phyloP scores from a whole-genome alignment of 2,113 vertebrate genomes.

The Gulo gulo region DNA sequence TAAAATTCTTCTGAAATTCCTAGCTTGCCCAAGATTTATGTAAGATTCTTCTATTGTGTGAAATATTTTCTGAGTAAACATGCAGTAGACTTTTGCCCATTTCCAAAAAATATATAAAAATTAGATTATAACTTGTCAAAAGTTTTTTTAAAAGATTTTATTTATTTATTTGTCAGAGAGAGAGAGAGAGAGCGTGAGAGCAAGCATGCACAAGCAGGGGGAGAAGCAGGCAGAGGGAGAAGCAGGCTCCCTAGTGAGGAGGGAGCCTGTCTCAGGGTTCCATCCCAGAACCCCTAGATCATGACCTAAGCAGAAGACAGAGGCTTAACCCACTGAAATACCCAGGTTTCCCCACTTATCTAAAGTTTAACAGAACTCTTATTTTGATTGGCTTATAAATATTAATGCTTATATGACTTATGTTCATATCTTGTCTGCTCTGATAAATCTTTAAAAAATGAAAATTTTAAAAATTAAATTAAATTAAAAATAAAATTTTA shows the following conservation, averaged over 20 bases:
- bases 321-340: no score
- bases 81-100: not conserved
- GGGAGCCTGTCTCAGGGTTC: no score
- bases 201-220: no score
- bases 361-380: not conserved
- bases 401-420: not conserved
- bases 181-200: no score
- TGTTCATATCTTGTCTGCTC: not conserved
- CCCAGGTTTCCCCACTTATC: not conserved
- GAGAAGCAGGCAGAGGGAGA: no score
- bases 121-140: not conserved
- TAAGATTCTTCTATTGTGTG: slow-evolving; percentile 14
- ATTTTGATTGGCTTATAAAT: not conserved
- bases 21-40: not conserved
- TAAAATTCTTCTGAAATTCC: not conserved
- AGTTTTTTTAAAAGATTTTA: not conserved
- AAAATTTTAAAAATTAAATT: no score
- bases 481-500: not conserved
- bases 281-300: no score
- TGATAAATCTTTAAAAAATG: not conserved
- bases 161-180: no score
- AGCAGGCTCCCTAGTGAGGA: no score
- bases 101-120: not conserved
- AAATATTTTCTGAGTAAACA: not conserved
- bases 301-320: no score